A percentile compares a stretch with the other conserved stretches of the same genome.
phyloP scores from a whole-genome alignment of 1,140 invertebrate genomes.

The Drosophila cardini region DNA sequence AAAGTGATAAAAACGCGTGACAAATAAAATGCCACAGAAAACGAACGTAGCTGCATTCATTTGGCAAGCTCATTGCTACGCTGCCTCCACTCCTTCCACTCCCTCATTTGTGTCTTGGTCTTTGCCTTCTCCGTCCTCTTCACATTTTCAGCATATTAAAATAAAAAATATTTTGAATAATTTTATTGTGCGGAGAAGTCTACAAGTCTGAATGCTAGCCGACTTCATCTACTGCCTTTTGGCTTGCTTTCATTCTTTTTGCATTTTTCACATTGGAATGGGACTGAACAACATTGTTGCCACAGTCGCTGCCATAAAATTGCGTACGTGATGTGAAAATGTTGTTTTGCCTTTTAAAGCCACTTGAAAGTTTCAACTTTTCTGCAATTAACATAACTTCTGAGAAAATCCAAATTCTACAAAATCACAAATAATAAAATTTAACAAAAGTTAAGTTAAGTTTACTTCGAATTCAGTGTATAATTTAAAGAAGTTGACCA shows the following conservation, averaged over 20 bases:
- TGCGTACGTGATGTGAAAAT: conserved; percentile 66
- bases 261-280: background rate
- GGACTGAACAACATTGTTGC: conserved; percentile 63
- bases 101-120: background rate
- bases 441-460: background rate
- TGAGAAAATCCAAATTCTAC: conserved; percentile 31
- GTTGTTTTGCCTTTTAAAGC: conserved; percentile 24
- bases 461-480: conserved; percentile 12
- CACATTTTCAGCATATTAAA: conserved; percentile 69
- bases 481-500: conserved; percentile 1
- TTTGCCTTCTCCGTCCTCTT: background rate
- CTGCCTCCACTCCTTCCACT: background rate
- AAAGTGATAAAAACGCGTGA: conserved; percentile 82
- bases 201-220: conserved; percentile 49
- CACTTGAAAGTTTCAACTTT: conserved; percentile 22
- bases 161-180: conserved; percentile 70
- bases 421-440: conserved; percentile 9
- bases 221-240: conserved; percentile 47
- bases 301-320: conserved; percentile 74
- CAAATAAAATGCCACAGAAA: conserved; percentile 76
- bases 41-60: conserved; percentile 54
- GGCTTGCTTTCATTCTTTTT: background rate
- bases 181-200: conserved; percentile 67
- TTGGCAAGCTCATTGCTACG: conserved; percentile 33
- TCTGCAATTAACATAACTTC: conserved; percentile 19